Percentiles rank a stretch among this genome's conserved stretches.
These are phyloP conservation scores for Napeogenes inachia DNA, from an alignment of 2,888 invertebrate species.

Conservation along the genomic window DNA sequence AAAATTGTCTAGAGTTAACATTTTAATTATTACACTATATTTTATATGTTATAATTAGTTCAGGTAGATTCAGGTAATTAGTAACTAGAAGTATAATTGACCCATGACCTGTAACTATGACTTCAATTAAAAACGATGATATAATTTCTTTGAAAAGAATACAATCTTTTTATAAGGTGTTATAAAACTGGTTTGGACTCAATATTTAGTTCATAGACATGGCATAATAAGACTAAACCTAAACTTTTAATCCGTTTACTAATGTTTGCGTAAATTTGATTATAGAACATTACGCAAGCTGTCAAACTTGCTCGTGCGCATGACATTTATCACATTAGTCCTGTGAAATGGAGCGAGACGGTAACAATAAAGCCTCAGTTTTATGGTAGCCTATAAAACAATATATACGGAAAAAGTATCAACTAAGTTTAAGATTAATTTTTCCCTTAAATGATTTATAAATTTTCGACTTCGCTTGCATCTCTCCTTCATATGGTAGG, in stretches of 20 bases:
- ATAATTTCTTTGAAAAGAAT: too few relatives aligned
- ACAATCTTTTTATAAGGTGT: too few relatives aligned
- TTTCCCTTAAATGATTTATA: too few relatives aligned
- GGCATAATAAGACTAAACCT: constrained; percentile 9
- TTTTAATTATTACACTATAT: not conserved
- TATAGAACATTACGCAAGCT: constrained; percentile 26
- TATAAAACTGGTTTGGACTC: not conserved
- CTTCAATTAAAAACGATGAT: too few relatives aligned
- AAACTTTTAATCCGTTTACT: not conserved
- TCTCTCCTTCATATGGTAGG: too few relatives aligned
- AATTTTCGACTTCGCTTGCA: too few relatives aligned
- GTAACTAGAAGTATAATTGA: too few relatives aligned
- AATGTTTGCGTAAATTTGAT: constrained; percentile 8
- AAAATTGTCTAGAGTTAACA: not conserved
- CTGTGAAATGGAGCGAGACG: constrained; percentile 51
- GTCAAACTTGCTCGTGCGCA: constrained; percentile 42
- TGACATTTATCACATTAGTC: constrained; percentile 49
- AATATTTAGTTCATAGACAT: not conserved
- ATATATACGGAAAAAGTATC: not conserved
- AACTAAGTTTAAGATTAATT: too few relatives aligned
- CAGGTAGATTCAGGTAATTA: too few relatives aligned
- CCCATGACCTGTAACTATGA: too few relatives aligned
- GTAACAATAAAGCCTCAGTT: constrained; percentile 6
- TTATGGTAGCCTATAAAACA: not conserved
- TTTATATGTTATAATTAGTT: not conserved